These are phyloP conservation scores for rabbit (Oryctolagus cuniculus) DNA, from an alignment of 2,113 vertebrate species.

Conservation along the genomic window mOryCun1.1 NC_091432.1:191564501-191565000, in stretches of 20 bases:
- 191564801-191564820: slow-evolving; percentile 30
- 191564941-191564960: slow-evolving; percentile 51
- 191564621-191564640: background rate
- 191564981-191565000: background rate
- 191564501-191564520: background rate
- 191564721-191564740: background rate
- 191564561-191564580: background rate
- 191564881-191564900: background rate
- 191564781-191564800: background rate
- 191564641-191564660: background rate
- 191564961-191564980: background rate
- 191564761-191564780: background rate
- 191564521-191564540: background rate
- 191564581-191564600: background rate
- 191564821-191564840: background rate
- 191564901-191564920: slow-evolving; percentile 32
- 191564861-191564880: background rate
- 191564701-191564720: background rate
- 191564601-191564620: background rate
- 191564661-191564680: background rate
- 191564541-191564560: no score
- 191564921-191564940: slow-evolving; percentile 29
- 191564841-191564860: background rate
- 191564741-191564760: background rate
- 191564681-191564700: background rate